Conservation (phyloP, 2,888 invertebrate species). For the Pyralis farinalis region DNA sequence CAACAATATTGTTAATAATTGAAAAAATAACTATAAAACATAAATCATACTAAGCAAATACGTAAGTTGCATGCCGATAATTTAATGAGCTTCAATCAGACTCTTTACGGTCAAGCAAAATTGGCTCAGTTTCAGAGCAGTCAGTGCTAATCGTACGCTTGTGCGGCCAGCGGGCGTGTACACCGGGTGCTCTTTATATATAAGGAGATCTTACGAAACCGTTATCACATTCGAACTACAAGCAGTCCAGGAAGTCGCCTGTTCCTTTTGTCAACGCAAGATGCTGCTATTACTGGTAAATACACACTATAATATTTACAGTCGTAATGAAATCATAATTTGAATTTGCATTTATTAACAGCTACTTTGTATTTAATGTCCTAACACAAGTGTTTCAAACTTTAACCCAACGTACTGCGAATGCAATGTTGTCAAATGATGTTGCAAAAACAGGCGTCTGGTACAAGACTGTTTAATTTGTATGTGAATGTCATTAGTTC, state of each 20-base stretch:
- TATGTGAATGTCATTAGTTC: constrained; percentile 30
- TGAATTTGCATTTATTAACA: constrained; percentile 23
- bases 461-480: constrained; percentile 27
- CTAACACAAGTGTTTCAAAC: constrained; percentile 25
- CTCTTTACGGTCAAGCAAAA: constrained; percentile 43
- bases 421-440: constrained; percentile 37
- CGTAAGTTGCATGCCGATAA: neutral
- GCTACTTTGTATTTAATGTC: constrained; percentile 7
- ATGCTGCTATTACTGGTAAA: constrained; percentile 62
- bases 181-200: constrained; percentile 62
- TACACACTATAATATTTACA: no score
- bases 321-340: constrained; percentile 15
- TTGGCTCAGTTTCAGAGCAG: constrained; percentile 66
- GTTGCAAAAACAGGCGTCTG: constrained; percentile 38
- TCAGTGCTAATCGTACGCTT: constrained; percentile 42
- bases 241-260: constrained; percentile 71
- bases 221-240: constrained; percentile 71
- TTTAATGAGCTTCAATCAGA: neutral
- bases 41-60: no score
- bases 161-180: constrained; percentile 43
- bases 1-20: no score
- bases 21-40: no score
- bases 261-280: constrained; percentile 53
- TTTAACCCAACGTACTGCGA: constrained; percentile 34
- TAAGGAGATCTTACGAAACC: constrained; percentile 74